phyloP scores from a whole-genome alignment of 1,140 invertebrate species.

The Drosophila repleta region DNA sequence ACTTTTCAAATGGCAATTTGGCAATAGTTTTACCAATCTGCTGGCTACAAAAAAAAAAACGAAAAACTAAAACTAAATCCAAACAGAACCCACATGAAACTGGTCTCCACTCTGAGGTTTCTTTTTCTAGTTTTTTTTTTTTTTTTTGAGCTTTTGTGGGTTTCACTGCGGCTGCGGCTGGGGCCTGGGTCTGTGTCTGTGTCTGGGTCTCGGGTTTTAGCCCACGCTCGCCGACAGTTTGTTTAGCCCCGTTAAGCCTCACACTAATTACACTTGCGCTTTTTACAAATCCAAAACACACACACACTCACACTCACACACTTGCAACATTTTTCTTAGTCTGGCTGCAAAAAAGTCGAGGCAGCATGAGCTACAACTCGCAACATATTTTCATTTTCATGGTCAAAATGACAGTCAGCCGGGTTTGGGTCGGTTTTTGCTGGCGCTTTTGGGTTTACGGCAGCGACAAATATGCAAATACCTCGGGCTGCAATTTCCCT shows the following conservation, averaged over 20 bases:
- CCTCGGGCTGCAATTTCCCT: constrained; percentile 38
- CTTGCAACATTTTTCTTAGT: constrained; percentile 64
- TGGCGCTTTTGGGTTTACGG: background rate
- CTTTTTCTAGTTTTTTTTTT: background rate
- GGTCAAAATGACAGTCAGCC: constrained; percentile 60
- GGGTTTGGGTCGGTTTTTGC: background rate
- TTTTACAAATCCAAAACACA: constrained; percentile 66
- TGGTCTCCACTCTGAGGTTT: constrained; percentile 30
- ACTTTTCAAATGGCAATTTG: constrained; percentile 44
- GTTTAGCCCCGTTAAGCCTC: constrained; percentile 74
- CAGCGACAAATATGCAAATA: constrained; percentile 70
- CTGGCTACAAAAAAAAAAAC: constrained; percentile 7
- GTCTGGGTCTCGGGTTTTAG: constrained; percentile 34
- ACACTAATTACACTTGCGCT: constrained; percentile 80
- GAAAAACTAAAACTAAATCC: background rate
- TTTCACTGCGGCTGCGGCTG: constrained; percentile 3
- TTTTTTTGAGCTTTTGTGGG: constrained; percentile 16
- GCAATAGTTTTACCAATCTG: constrained; percentile 49
- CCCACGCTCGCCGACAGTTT: constrained; percentile 58
- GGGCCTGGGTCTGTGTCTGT: constrained; percentile 5
- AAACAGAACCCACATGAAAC: constrained; percentile 34
- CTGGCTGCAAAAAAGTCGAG: constrained; percentile 30
- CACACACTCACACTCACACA: background rate
- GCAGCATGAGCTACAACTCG: constrained; percentile 28
- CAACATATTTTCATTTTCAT: constrained; percentile 81